Evolutionary conservation across 1,140 invertebrate species (phyloP), one percentile per base, ranked within the genome.

Genomic region (Dendroctonus valens): DNA sequence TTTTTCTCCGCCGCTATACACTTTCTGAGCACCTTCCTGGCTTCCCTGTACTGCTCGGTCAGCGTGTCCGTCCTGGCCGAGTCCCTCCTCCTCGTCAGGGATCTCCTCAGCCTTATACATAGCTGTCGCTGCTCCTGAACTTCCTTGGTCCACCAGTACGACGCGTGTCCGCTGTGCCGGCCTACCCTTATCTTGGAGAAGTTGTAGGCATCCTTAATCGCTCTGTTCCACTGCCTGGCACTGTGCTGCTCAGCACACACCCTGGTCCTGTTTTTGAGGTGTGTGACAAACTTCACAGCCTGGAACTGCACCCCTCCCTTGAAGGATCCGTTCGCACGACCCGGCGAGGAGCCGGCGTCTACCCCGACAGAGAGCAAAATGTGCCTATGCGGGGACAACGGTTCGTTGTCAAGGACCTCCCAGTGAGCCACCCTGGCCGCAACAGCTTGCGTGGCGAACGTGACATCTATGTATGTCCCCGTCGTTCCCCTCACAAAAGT

Each of bases 401-500:
- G 15, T n/a, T 57, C 53, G 39, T 64, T 51, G 15, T 64, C 41
- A 7, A 64, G 52, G 14, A 57, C 42, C 9, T 51, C 37, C 61
- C 61, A 64, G 8, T 48, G 9, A 3, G 5, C 41, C n/a, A 62
- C 49, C 46, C 41, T 61, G 5, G 42, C 44, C 5, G 69, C 55
- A 26, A 53, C 44, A 41, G 12, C 50, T 39, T 11, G 39, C 6
- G 57, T 66, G 39, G 54, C 65, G 0, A 72, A 12, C 9, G 71
- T 72, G 12, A 74, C 39, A 58, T 74, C 71, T 8, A 72, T 65
- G 11, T 57, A 58, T 8, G 68, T 46, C 52, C n/a, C 51, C 11
- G 42, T 48, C 5, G 42, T 40, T 8, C 69, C 58, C 41, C 70
- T 63, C 9, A 65, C 42, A 38, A 69, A 75, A 4, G 71, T 72